Conservation (phyloP, 1,140 invertebrate genomes). For the Macrobrachium nipponense region DNA sequence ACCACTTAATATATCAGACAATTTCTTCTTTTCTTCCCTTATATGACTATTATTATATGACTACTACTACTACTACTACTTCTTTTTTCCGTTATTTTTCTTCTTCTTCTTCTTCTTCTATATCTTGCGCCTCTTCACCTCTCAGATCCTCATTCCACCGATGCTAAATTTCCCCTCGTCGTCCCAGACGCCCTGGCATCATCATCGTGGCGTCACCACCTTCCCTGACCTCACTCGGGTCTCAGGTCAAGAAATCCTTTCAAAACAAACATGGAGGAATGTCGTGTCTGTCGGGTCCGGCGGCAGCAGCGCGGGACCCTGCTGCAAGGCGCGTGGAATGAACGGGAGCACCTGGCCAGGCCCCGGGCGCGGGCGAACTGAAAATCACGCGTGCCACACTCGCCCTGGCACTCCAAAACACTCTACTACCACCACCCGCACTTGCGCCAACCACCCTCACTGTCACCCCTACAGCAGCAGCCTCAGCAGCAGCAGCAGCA, state of each 20-base stretch:
- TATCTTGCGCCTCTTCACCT: neutral
- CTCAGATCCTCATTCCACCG: slow-evolving; percentile 22
- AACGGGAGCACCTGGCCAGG: slow-evolving; percentile 48
- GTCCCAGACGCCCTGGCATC: slow-evolving; percentile 25
- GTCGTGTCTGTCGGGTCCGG: neutral
- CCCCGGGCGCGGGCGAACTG: slow-evolving; percentile 50
- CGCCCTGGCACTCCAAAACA: slow-evolving; percentile 30
- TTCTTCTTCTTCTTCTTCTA: too few species aligned
- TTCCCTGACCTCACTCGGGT: slow-evolving; percentile 32
- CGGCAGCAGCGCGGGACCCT: slow-evolving; percentile 32
- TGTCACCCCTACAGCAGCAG: slow-evolving; percentile 12
- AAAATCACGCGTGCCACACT: slow-evolving; percentile 30
- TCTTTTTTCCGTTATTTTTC: too few species aligned
- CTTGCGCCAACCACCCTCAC: slow-evolving; percentile 41
- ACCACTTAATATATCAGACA: neutral
- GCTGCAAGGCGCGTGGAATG: slow-evolving; percentile 31
- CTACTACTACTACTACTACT: too few species aligned
- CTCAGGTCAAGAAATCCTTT: slow-evolving; percentile 25
- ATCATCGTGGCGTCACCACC: slow-evolving; percentile 3
- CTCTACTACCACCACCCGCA: slow-evolving; percentile 15
- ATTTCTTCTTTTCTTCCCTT: too few species aligned
- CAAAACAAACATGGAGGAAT: slow-evolving; percentile 27
- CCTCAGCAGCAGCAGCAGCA: slow-evolving; percentile 26
- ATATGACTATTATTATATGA: too few species aligned
- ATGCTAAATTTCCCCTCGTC: slow-evolving; percentile 26